Evolutionary conservation across 35 echinoderm and acorn worm genomes (phyloP).

Genomic region (Holothuria glaberrima): DNA sequence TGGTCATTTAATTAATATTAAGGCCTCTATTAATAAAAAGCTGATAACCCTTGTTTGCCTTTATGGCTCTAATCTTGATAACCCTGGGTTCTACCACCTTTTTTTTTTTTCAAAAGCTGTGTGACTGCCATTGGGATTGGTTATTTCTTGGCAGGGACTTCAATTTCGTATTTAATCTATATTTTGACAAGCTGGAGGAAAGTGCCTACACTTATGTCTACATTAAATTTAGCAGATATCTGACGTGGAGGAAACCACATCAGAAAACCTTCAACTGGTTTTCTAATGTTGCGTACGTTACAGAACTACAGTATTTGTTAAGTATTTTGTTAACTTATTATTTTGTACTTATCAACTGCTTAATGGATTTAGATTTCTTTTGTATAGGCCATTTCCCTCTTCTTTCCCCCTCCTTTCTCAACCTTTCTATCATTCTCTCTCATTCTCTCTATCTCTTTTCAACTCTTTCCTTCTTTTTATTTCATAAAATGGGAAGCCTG

Average conservation of each 20-base stretch:
- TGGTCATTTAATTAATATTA: background rate
- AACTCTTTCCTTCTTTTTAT: no score
- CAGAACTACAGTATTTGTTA: no score
- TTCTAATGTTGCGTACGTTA: background rate
- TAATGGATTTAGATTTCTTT: no score
- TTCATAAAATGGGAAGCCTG: no score
- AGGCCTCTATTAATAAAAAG: background rate
- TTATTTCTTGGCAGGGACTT: background rate
- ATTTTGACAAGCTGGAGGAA: background rate
- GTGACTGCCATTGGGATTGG: background rate
- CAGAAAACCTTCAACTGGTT: background rate
- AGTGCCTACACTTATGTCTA: background rate
- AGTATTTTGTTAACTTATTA: no score
- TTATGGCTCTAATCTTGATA: background rate
- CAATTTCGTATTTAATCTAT: conserved; percentile 13
- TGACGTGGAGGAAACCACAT: conserved; percentile 12
- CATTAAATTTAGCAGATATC: background rate
- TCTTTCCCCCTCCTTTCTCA: no score
- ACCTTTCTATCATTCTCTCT: no score
- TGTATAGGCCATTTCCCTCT: no score
- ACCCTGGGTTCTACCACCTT: background rate
- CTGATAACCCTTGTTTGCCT: background rate
- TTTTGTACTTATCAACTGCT: no score
- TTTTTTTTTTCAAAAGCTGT: background rate
- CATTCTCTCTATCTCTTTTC: no score